phyloP scores from a whole-genome alignment of 2,797 vertebrate genomes.

The Zalophus californianus region DNA sequence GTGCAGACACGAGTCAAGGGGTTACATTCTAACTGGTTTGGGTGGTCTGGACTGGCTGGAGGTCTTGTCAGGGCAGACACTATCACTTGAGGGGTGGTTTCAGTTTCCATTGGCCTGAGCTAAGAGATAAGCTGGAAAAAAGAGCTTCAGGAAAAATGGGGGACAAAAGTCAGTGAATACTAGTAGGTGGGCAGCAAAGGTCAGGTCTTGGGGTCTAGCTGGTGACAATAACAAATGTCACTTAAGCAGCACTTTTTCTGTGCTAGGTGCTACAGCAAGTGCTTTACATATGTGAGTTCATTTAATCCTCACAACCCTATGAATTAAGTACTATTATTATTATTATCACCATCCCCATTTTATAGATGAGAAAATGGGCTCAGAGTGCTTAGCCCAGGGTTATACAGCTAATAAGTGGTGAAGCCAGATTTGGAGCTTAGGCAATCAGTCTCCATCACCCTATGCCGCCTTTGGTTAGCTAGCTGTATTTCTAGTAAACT shows the following conservation, averaged over 20 bases:
- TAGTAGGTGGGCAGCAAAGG: neutral
- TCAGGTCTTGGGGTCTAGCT: neutral
- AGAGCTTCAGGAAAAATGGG: neutral
- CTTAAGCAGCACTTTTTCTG: neutral
- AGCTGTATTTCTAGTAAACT: neutral
- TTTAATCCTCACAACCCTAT: conserved; percentile 13
- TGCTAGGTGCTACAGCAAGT: neutral
- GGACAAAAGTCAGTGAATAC: neutral
- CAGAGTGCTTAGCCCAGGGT: neutral
- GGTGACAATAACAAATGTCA: neutral
- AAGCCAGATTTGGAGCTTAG: neutral
- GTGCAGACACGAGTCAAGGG: neutral
- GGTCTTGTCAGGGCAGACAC: neutral
- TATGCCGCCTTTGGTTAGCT: neutral
- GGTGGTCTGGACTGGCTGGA: neutral
- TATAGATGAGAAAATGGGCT: neutral
- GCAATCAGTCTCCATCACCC: neutral
- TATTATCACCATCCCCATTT: neutral
- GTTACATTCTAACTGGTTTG: neutral
- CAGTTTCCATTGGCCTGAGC: neutral
- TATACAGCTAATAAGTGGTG: neutral
- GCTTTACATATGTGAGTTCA: neutral
- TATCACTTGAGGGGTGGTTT: neutral
- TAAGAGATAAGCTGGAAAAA: neutral
- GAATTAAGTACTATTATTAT: neutral